A percentile compares a stretch with the other conserved stretches of the same genome.
These are phyloP conservation scores for Anhinga rufa DNA, from an alignment of 2,113 vertebrate species.

Conservation along the genomic window DNA sequence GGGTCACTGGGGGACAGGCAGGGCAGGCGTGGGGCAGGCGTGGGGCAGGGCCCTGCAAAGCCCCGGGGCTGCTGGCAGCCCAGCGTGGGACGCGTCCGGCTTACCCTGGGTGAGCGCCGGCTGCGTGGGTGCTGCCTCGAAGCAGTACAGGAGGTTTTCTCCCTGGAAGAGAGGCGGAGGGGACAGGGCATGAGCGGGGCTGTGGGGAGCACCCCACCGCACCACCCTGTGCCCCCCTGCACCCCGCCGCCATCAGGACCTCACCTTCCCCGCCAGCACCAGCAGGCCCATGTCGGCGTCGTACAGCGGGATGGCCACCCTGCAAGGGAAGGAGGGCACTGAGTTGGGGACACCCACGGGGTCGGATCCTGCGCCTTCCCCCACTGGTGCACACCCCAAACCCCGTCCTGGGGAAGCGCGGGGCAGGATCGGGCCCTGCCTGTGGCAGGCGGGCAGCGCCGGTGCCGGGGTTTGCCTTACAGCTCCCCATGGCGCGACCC, in stretches of 20 bases:
- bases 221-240: background rate
- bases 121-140: slow-evolving; percentile 76
- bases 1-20: slow-evolving; percentile 75
- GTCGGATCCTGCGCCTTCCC: background rate
- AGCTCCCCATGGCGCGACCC: background rate
- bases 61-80: rapidly evolving
- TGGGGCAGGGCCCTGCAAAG: background rate
- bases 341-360: background rate
- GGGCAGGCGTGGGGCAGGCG: background rate
- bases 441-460: rapidly evolving
- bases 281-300: slow-evolving; percentile 87
- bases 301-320: slow-evolving; percentile 83
- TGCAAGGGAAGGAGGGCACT: slow-evolving; percentile 34
- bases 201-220: background rate
- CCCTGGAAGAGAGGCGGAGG: slow-evolving; percentile 71
- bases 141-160: slow-evolving; percentile 83
- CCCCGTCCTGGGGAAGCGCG: rapidly evolving
- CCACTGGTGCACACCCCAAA: background rate
- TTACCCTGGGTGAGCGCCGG: slow-evolving; percentile 83
- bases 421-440: background rate
- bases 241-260: background rate
- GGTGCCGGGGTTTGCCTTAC: background rate
- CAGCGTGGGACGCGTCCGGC: background rate
- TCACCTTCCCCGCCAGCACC: slow-evolving; percentile 85
- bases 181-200: background rate